Percentiles rank a stretch among this genome's conserved stretches.
These are phyloP conservation scores for Drosophila picticornis DNA, from an alignment of 2,888 invertebrate genomes.

Conservation along the genomic window DNA sequence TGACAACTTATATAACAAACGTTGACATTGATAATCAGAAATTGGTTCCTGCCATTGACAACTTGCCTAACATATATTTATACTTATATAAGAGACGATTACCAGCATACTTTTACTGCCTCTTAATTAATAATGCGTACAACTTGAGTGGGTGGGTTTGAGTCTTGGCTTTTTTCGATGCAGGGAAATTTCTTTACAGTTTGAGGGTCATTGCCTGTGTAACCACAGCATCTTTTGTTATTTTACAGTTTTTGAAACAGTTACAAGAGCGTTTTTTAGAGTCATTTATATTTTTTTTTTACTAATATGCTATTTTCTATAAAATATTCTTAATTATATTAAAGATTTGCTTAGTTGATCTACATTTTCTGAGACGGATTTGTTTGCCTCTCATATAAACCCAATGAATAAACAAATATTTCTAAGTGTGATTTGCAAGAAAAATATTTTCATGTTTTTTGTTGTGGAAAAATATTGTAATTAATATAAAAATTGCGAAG, in stretches of 20 bases:
- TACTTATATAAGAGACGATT: neutral
- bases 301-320: neutral
- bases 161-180: slow-evolving; percentile 15
- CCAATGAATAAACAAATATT: neutral
- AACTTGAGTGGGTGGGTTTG: slow-evolving; percentile 10
- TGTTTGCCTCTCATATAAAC: neutral
- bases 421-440: neutral
- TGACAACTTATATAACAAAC: slow-evolving; percentile 4
- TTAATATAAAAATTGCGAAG: neutral
- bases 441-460: neutral
- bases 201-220: neutral
- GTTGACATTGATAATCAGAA: slow-evolving; percentile 4
- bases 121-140: neutral
- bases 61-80: neutral
- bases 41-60: slow-evolving; percentile 11
- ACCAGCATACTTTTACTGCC: slow-evolving; percentile 4
- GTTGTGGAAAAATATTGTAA: neutral
- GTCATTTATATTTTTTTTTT: neutral
- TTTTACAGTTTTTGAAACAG: neutral
- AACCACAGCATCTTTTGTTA: too few species aligned
- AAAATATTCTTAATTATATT: neutral
- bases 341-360: neutral
- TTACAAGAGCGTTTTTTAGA: neutral
- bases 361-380: neutral
- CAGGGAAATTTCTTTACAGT: slow-evolving; percentile 3